phyloP scores from a whole-genome alignment of 2,113 vertebrate species.

The Siniperca chuatsi region DNA sequence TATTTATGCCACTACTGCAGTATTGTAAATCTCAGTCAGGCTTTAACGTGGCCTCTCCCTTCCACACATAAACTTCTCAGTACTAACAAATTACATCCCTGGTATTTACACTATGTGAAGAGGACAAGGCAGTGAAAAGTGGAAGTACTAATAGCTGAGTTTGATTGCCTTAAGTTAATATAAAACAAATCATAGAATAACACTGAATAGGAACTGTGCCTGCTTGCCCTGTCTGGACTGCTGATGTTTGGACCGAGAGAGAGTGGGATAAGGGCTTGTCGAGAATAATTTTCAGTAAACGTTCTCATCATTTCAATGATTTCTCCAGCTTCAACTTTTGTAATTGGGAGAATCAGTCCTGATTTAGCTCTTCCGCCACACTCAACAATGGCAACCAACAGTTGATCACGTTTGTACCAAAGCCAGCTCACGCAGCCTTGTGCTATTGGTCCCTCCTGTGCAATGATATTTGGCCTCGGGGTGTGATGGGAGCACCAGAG shows the following conservation, averaged over 20 bases:
- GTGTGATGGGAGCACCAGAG: constrained; percentile 55
- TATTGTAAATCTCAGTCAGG: constrained; percentile 70
- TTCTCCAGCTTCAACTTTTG: constrained; percentile 28
- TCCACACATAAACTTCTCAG: constrained; percentile 50
- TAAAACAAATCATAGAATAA: constrained; percentile 53
- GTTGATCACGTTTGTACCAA: constrained; percentile 84
- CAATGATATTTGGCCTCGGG: constrained; percentile 59
- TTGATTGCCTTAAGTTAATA: constrained; percentile 82
- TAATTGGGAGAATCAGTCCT: constrained; percentile 39
- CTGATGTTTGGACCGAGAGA: constrained; percentile 37
- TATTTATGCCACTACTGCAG: constrained; percentile 72
- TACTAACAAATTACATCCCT: constrained; percentile 42
- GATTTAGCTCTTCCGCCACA: constrained; percentile 56
- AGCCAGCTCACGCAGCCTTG: constrained; percentile 76
- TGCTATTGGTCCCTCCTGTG: constrained; percentile 70
- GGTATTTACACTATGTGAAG: constrained; percentile 32
- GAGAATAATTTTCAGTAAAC: constrained; percentile 37
- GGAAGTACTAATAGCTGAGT: constrained; percentile 57
- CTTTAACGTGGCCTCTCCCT: constrained; percentile 46
- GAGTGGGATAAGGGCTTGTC: constrained; percentile 63
- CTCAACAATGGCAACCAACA: constrained; percentile 66
- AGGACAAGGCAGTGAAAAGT: constrained; percentile 37
- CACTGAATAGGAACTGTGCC: constrained; percentile 73
- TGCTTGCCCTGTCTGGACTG: constrained; percentile 64
- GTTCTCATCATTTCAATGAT: constrained; percentile 30